phyloP scores from a whole-genome alignment of 2,113 vertebrate species.

The Fregata magnificens region DNA sequence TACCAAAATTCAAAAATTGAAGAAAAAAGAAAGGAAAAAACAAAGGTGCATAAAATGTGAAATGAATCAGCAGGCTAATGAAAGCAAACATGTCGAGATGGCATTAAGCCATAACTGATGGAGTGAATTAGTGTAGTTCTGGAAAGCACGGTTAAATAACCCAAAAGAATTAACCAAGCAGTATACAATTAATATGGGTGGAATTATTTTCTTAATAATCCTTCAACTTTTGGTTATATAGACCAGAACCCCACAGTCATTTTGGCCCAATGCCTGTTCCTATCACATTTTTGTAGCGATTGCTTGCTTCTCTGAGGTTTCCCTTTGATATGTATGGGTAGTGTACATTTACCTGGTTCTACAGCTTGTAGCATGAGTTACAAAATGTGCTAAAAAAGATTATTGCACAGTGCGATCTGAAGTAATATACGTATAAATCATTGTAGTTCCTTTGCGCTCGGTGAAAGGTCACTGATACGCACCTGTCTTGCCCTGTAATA shows the following conservation, averaged over 20 bases:
- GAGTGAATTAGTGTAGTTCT: background rate
- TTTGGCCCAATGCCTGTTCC: background rate
- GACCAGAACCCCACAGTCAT: background rate
- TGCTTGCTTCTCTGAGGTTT: background rate
- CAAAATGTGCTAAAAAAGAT: background rate
- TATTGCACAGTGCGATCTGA: background rate
- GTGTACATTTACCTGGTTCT: background rate
- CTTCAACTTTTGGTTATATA: background rate
- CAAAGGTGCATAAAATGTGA: background rate
- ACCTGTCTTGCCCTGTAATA: background rate
- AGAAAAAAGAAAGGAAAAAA: background rate
- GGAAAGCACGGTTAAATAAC: slow-evolving; percentile 23
- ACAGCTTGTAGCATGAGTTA: background rate
- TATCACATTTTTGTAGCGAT: background rate
- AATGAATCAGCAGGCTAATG: background rate
- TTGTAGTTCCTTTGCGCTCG: background rate
- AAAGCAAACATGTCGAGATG: background rate
- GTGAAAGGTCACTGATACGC: background rate
- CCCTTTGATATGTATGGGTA: background rate
- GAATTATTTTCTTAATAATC: background rate
- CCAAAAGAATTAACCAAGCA: slow-evolving; percentile 1
- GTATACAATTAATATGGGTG: background rate
- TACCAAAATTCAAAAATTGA: background rate
- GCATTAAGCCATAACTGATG: background rate
- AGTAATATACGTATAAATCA: background rate